A percentile compares a stretch with the other conserved stretches of the same genome.
Conservation (phyloP, 2,113 vertebrate genomes). For the Eulemur macaco region DNA sequence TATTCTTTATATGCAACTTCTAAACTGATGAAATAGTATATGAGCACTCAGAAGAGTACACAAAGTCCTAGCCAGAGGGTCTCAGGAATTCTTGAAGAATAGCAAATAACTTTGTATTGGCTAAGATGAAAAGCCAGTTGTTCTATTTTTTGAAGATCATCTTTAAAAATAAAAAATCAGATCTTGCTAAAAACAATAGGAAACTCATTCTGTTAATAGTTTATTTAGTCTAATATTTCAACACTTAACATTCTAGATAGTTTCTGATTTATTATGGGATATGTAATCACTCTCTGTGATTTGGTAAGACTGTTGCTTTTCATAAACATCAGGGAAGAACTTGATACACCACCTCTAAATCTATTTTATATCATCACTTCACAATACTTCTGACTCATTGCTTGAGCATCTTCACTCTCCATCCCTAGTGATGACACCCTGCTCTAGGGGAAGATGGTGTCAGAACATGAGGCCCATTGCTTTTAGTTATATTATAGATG, state of each 20-base stretch:
- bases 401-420: not conserved
- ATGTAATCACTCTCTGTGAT: not conserved
- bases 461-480: not conserved
- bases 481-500: not conserved
- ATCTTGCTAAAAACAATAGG: not conserved
- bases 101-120: not conserved
- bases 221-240: constrained; percentile 42
- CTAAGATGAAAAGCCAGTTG: not conserved
- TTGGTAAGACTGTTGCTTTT: not conserved
- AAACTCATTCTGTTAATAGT: not conserved
- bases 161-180: not conserved
- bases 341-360: not conserved
- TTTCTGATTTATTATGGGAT: not conserved
- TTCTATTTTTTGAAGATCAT: not conserved
- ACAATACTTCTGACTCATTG: not conserved
- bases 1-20: constrained; percentile 51
- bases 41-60: constrained; percentile 56
- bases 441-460: not conserved
- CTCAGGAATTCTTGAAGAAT: constrained; percentile 36
- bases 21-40: constrained; percentile 69
- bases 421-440: not conserved
- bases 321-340: constrained; percentile 18
- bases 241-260: not conserved
- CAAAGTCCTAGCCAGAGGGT: constrained; percentile 48
- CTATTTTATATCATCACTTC: not conserved